A percentile compares a stretch with the other conserved stretches of the same genome.
Evolutionary conservation across 2,113 vertebrate genomes (phyloP).

Genomic region (Trichomycterus rosablanca): DNA sequence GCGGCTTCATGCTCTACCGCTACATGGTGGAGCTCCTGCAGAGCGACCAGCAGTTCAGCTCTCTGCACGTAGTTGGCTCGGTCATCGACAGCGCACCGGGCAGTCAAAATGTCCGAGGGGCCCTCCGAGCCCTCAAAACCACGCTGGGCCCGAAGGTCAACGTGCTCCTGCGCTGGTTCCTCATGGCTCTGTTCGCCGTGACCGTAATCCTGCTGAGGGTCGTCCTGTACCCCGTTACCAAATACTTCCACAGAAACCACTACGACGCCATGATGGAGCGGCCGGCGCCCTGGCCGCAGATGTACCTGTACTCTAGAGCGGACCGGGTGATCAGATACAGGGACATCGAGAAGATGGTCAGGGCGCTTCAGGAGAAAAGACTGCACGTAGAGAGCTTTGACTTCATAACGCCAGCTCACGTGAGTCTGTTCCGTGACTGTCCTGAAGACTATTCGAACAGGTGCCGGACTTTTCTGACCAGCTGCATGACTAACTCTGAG

Average conservation of each 20-base stretch:
- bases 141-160: slow-evolving; percentile 68
- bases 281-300: slow-evolving; percentile 84
- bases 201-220: slow-evolving; percentile 69
- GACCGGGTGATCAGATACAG: slow-evolving; percentile 75
- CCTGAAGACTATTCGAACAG: slow-evolving; percentile 77
- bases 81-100: slow-evolving; percentile 89
- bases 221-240: slow-evolving; percentile 80
- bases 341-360: slow-evolving; percentile 76
- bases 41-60: slow-evolving; percentile 68
- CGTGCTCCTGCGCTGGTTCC: slow-evolving; percentile 64
- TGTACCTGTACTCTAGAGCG: slow-evolving; percentile 83
- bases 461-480: slow-evolving; percentile 74
- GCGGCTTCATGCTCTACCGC: slow-evolving; percentile 90
- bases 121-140: slow-evolving; percentile 73
- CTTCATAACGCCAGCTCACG: slow-evolving; percentile 80
- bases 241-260: slow-evolving; percentile 81
- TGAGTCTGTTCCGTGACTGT: slow-evolving; percentile 79
- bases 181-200: slow-evolving; percentile 68
- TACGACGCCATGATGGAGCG: slow-evolving; percentile 76
- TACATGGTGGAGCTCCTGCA: slow-evolving; percentile 80
- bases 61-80: slow-evolving; percentile 75
- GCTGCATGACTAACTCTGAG: slow-evolving; percentile 60
- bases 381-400: slow-evolving; percentile 75
- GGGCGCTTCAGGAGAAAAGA: slow-evolving; percentile 59
- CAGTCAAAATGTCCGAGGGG: slow-evolving; percentile 76